Conservation (phyloP, 1,140 invertebrate species). For the Marisa cornuarietis region DNA sequence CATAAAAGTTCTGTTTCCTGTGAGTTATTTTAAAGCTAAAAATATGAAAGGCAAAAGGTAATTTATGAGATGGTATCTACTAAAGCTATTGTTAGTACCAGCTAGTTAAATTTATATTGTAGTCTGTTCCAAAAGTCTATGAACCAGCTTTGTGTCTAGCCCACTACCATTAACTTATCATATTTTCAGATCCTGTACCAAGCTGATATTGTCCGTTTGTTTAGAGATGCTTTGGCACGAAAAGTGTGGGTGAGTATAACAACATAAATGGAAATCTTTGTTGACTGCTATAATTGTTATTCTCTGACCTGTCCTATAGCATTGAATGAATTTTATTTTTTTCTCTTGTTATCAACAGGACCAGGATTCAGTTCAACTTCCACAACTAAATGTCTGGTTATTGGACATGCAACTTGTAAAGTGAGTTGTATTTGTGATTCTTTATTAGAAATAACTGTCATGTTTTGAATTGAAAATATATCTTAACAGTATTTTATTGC, state of each 20-base stretch:
- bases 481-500: too few relatives aligned
- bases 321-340: not conserved
- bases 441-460: not conserved
- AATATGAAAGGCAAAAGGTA: too few relatives aligned
- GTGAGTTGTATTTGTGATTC: constrained; percentile 61
- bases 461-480: too few relatives aligned
- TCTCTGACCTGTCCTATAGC: too few relatives aligned
- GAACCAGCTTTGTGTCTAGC: too few relatives aligned
- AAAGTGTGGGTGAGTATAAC: constrained; percentile 71
- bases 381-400: constrained; percentile 71
- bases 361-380: constrained; percentile 58
- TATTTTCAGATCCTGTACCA: constrained; percentile 70
- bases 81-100: too few relatives aligned
- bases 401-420: constrained; percentile 78
- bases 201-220: constrained; percentile 72
- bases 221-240: constrained; percentile 73
- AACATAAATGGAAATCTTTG: too few relatives aligned
- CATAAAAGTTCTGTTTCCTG: not conserved
- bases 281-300: too few relatives aligned
- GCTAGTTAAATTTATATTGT: not conserved
- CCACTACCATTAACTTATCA: constrained; percentile 19
- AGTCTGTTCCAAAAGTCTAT: not conserved
- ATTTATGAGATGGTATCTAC: too few relatives aligned
- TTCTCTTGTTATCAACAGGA: constrained; percentile 46
- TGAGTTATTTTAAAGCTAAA: not conserved